phyloP scores from a whole-genome alignment of 1,140 invertebrate genomes.

The Nixonia krombeini region DNA sequence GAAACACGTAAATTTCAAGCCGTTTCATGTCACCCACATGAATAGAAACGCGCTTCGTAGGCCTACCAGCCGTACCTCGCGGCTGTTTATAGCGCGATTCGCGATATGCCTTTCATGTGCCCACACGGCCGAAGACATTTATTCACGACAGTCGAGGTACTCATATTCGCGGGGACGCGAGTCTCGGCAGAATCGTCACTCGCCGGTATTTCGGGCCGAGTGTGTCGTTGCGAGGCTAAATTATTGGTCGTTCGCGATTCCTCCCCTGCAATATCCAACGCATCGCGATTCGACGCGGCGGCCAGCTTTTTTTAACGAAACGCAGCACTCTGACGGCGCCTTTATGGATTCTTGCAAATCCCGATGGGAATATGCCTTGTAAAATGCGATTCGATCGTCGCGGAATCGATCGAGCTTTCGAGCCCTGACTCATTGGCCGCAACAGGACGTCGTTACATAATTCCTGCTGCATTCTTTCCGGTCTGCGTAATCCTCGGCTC shows the following conservation, averaged over 20 bases:
- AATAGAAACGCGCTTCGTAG: slow-evolving; percentile 35
- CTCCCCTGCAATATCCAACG: slow-evolving; percentile 5
- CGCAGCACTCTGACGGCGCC: background rate
- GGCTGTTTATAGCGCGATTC: slow-evolving; percentile 45
- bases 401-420: slow-evolving; percentile 4
- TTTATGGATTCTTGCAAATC: background rate
- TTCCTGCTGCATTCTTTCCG: slow-evolving; percentile 40
- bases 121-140: slow-evolving; percentile 35
- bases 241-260: slow-evolving; percentile 15
- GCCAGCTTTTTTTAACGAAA: background rate
- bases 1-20: slow-evolving; percentile 44
- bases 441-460: slow-evolving; percentile 33
- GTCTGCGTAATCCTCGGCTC: slow-evolving; percentile 42
- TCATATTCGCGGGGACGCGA: slow-evolving; percentile 35
- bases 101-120: slow-evolving; percentile 44
- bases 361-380: background rate
- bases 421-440: slow-evolving; percentile 23
- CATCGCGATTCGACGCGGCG: too few species aligned
- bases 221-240: slow-evolving; percentile 20
- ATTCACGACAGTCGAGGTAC: slow-evolving; percentile 25
- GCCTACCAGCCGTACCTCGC: slow-evolving; percentile 24
- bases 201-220: slow-evolving; percentile 21
- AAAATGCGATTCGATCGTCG: background rate
- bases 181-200: slow-evolving; percentile 38
- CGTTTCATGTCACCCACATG: slow-evolving; percentile 48